phyloP scores from a whole-genome alignment of 2,113 vertebrate genomes.

The Hyla sarda region DNA sequence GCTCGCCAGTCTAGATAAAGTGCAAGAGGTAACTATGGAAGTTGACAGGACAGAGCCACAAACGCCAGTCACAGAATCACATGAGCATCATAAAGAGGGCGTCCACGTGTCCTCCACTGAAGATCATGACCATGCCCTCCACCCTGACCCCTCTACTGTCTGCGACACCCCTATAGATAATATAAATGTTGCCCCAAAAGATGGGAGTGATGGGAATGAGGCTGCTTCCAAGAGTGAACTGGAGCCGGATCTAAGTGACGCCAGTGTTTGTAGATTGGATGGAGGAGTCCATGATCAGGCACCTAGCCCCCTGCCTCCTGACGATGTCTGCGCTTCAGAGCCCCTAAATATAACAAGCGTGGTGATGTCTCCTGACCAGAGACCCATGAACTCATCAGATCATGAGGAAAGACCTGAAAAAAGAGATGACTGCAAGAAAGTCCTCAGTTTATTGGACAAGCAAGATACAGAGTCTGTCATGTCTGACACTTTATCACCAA shows the following conservation, averaged over 20 bases:
- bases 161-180: neutral
- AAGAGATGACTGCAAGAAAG: neutral
- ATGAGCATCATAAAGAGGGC: neutral
- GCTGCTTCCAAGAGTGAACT: no score
- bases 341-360: neutral
- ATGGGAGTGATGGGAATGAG: neutral
- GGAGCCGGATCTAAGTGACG: neutral
- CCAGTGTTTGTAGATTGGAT: no score
- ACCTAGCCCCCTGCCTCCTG: no score
- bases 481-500: neutral
- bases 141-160: neutral
- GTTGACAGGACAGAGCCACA: neutral
- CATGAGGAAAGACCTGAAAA: neutral
- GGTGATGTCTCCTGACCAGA: neutral
- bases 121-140: neutral
- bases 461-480: neutral
- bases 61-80: neutral
- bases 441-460: neutral
- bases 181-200: neutral
- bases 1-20: neutral
- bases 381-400: neutral
- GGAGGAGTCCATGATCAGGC: neutral
- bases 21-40: neutral
- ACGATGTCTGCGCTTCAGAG: neutral
- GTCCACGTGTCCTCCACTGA: neutral